phyloP scores from a whole-genome alignment of 1,140 invertebrate species.

The Goniozus legneri region DNA sequence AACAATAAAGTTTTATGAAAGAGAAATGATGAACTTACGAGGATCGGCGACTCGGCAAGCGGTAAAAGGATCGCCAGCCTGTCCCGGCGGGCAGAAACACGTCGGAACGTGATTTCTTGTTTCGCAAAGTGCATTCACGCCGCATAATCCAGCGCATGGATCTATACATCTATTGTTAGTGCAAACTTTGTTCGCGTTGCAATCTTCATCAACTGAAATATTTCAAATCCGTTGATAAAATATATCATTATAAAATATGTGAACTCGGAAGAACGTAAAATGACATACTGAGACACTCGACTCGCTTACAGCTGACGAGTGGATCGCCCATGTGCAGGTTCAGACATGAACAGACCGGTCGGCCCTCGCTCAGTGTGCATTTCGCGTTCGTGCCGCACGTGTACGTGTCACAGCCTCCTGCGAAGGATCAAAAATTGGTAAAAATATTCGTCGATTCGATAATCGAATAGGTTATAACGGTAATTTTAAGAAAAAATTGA shows the following conservation, averaged over 20 bases:
- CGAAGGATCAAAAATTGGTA: neutral
- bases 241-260: neutral
- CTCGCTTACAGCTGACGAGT: constrained; percentile 51
- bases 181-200: constrained; percentile 52
- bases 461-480: too few relatives aligned
- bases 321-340: constrained; percentile 63
- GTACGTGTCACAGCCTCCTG: constrained; percentile 43
- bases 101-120: constrained; percentile 61
- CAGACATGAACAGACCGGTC: constrained; percentile 60
- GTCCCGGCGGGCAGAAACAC: constrained; percentile 64
- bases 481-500: too few relatives aligned
- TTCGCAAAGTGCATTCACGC: constrained; percentile 62
- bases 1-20: too few relatives aligned
- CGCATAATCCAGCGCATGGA: constrained; percentile 61
- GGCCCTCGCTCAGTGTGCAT: constrained; percentile 50
- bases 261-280: neutral
- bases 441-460: constrained; percentile 1
- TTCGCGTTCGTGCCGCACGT: constrained; percentile 56
- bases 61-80: constrained; percentile 62
- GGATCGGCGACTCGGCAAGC: constrained; percentile 56
- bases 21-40: constrained; percentile 33
- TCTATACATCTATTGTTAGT: constrained; percentile 59
- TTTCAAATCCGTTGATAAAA: constrained; percentile 1
- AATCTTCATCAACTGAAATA: constrained; percentile 55
- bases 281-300: constrained; percentile 56